Percentiles rank a stretch among this genome's conserved stretches.
Conservation (phyloP, 2,888 invertebrate genomes). For the Limenitis camilla region DNA sequence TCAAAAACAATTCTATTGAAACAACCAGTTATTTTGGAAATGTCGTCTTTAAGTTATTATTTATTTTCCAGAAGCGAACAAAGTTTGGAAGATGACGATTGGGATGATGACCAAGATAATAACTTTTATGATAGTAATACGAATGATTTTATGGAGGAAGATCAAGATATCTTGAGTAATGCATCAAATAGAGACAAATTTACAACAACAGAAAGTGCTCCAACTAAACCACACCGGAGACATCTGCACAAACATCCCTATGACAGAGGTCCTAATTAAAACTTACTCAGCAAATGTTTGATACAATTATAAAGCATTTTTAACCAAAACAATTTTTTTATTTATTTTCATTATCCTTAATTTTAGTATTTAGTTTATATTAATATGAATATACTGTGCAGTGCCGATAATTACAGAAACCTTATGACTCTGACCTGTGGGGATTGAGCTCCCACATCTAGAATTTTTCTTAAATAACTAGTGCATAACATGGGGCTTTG, state of each 20-base stretch:
- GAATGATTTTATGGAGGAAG: conserved; percentile 54
- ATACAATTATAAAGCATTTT: no score
- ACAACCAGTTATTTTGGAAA: not conserved
- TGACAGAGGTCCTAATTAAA: conserved; percentile 52
- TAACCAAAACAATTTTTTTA: no score
- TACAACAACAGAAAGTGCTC: conserved; percentile 34
- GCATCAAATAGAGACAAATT: conserved; percentile 27
- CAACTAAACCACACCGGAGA: conserved; percentile 55
- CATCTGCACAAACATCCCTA: conserved; percentile 72
- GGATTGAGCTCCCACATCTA: no score
- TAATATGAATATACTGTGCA: no score
- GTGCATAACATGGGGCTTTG: no score
- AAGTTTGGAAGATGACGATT: conserved; percentile 48
- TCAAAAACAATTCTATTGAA: no score
- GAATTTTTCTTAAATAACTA: no score
- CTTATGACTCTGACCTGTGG: no score
- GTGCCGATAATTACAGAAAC: no score
- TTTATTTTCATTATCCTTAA: no score
- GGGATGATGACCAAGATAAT: conserved; percentile 44
- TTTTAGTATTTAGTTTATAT: no score
- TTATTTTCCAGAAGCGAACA: conserved; percentile 40
- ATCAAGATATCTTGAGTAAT: conserved; percentile 41
- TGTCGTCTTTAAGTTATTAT: not conserved
- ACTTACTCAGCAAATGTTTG: no score
- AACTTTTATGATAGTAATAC: conserved; percentile 50